A percentile compares a stretch with the other conserved stretches of the same genome.
phyloP scores from a whole-genome alignment of 2,888 invertebrate genomes.

The Cryptosula pallasiana region DNA sequence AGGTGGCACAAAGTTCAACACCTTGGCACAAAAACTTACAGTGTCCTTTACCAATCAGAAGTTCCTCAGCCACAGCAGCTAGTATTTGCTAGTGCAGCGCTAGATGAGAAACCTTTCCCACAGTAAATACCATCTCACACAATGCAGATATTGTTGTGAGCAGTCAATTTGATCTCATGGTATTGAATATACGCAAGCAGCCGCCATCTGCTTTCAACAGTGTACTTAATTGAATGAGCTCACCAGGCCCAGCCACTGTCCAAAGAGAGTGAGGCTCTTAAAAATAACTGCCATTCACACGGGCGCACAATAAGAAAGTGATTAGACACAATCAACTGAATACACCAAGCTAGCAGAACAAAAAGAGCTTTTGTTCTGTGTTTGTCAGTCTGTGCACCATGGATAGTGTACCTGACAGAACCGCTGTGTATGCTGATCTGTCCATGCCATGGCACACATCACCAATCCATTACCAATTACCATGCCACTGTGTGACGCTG shows the following conservation, averaged over 20 bases:
- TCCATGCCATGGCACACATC: neutral
- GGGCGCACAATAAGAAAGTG: neutral
- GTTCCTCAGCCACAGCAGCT: no score
- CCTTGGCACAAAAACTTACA: no score
- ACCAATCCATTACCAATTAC: neutral
- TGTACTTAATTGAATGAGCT: constrained; percentile 2
- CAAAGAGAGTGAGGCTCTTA: neutral
- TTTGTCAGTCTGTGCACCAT: neutral
- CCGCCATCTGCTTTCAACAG: constrained; percentile 2
- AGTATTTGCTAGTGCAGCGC: neutral
- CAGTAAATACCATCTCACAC: neutral
- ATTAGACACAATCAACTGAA: neutral
- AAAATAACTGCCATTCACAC: neutral
- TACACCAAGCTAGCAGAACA: neutral
- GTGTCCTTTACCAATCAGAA: no score
- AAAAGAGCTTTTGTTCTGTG: constrained; percentile 14
- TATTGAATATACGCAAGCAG: neutral
- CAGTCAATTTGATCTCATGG: neutral
- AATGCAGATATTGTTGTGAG: neutral
- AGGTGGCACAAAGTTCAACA: no score
- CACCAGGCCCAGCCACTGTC: constrained; percentile 2
- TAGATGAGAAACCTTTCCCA: neutral
- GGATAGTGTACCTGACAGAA: constrained; percentile 2
- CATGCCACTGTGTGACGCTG: neutral
- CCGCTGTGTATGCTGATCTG: neutral